A percentile compares a stretch with the other conserved stretches of the same genome.
Conservation (phyloP, 2,113 vertebrate species). For the Saguinus imperator region DNA sequence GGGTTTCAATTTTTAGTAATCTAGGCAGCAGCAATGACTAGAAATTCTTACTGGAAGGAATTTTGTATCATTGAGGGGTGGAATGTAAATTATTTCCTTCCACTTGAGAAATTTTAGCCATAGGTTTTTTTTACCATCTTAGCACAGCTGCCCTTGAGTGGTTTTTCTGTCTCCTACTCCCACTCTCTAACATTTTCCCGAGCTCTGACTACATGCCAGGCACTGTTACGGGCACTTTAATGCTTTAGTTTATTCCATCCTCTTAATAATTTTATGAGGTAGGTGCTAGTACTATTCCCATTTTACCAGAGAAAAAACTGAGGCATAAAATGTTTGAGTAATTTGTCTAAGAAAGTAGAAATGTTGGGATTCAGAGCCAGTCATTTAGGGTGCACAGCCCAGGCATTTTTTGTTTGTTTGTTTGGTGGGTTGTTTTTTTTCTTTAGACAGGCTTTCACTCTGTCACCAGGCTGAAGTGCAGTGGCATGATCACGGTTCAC, state of each 20-base stretch:
- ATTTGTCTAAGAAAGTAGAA: not conserved
- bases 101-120: not conserved
- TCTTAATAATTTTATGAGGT: not conserved
- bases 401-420: not conserved
- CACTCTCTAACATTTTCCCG: not conserved
- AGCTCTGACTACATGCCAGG: not conserved
- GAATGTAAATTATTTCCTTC: not conserved
- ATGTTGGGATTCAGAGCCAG: not conserved
- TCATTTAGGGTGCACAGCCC: not conserved
- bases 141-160: not conserved
- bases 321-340: not conserved
- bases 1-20: not conserved
- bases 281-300: too few species aligned
- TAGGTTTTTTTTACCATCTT: not conserved
- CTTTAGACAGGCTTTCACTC: too few species aligned
- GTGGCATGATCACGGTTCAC: too few species aligned
- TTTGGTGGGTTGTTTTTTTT: too few species aligned
- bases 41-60: not conserved
- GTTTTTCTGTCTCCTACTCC: not conserved
- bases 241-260: not conserved
- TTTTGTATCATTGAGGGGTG: not conserved
- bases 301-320: not conserved
- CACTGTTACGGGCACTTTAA: accelerated
- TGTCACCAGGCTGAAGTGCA: too few species aligned
- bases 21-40: not conserved